Evolutionary conservation across 2,797 vertebrate species (phyloP).

Genomic region (Borostomias antarcticus): DNA sequence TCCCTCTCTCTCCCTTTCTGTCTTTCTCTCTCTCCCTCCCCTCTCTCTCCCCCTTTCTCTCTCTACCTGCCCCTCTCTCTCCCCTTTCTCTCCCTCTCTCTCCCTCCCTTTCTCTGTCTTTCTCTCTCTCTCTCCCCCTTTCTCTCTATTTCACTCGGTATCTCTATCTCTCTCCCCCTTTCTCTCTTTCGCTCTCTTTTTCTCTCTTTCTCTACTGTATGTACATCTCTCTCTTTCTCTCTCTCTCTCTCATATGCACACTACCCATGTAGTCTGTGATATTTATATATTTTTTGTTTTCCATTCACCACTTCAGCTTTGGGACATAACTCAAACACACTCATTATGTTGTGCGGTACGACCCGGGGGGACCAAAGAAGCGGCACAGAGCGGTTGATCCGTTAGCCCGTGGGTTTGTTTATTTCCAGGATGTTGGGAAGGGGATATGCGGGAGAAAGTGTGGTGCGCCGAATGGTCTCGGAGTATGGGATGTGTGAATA

Average conservation of each 20-base stretch:
- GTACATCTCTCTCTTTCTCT: slow-evolving; percentile 20
- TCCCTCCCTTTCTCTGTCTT: slow-evolving; percentile 3
- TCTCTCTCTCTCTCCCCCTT: slow-evolving; percentile 18
- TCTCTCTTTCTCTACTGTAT: slow-evolving; percentile 23
- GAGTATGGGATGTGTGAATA: too few species aligned
- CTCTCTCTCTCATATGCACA: slow-evolving; percentile 4
- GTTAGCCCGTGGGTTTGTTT: too few species aligned
- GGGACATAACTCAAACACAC: slow-evolving; percentile 49
- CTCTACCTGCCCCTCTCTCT: slow-evolving; percentile 22
- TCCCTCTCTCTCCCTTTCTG: slow-evolving; percentile 22
- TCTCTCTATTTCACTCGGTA: too few species aligned
- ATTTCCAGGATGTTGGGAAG: too few species aligned
- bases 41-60: slow-evolving; percentile 4
- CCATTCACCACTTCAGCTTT: slow-evolving; percentile 49
- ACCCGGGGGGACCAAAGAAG: too few species aligned
- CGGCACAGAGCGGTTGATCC: too few species aligned
- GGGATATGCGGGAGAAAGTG: too few species aligned
- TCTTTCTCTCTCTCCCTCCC: slow-evolving; percentile 14
- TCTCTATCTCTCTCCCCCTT: slow-evolving; percentile 14
- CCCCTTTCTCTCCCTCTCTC: slow-evolving; percentile 22
- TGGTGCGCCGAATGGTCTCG: too few species aligned
- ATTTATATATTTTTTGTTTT: slow-evolving; percentile 17
- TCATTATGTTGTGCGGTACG: too few species aligned
- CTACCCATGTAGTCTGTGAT: slow-evolving; percentile 18
- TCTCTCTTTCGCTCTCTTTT: slow-evolving; percentile 8